Evolutionary conservation across 92 coral and sea anemone genomes (phyloP).

Genomic region (Zoanthus gigantus): DNA sequence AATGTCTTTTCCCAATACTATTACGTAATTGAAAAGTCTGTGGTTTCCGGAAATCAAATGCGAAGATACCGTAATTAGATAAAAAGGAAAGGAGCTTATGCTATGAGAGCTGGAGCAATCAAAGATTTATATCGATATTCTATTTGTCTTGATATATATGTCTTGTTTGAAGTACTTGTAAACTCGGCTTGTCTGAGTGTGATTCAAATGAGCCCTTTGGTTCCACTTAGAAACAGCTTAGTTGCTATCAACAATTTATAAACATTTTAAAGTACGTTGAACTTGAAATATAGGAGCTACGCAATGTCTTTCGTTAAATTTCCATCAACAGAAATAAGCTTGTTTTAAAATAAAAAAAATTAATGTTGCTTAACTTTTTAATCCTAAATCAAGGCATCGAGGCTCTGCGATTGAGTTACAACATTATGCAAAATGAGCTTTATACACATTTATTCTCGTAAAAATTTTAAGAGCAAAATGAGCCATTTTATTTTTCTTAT

Average conservation of each 20-base stretch:
- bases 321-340: too few relatives aligned
- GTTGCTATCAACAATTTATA: constrained; percentile 17
- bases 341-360: too few relatives aligned
- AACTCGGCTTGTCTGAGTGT: not conserved
- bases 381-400: too few relatives aligned
- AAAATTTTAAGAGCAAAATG: too few relatives aligned
- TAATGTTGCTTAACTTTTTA: too few relatives aligned
- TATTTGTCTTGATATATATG: not conserved
- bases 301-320: not conserved
- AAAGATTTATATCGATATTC: not conserved
- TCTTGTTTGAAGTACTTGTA: not conserved
- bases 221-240: not conserved
- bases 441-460: too few relatives aligned
- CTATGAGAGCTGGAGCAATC: not conserved
- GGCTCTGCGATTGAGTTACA: too few relatives aligned
- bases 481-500: too few relatives aligned
- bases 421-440: too few relatives aligned
- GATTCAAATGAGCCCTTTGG: not conserved
- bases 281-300: constrained; percentile 18
- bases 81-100: not conserved
- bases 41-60: constrained; percentile 32
- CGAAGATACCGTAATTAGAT: not conserved
- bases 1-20: not conserved
- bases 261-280: not conserved
- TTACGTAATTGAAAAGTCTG: not conserved